Percentiles rank a stretch among this genome's conserved stretches.
Conservation (phyloP, 2,113 vertebrate genomes). For the Miniopterus natalensis region DNA sequence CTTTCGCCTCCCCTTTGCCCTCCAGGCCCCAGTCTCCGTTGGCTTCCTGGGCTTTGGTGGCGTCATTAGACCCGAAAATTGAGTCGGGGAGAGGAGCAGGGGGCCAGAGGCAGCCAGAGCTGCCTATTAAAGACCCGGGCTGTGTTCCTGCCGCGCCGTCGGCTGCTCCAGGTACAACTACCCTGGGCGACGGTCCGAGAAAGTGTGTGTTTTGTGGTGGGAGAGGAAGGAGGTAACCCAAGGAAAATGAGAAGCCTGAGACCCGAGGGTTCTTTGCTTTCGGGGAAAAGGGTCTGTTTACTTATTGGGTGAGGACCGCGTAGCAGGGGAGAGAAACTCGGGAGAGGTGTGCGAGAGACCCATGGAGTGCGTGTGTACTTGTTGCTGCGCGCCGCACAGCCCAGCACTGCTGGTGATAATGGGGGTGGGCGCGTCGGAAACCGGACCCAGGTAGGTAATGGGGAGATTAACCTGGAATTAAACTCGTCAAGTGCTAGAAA, state of each 20-base stretch:
- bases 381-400: neutral
- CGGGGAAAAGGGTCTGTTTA: conserved; percentile 75
- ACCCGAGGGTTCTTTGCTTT: conserved; percentile 55
- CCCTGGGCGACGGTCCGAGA: neutral
- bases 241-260: conserved; percentile 61
- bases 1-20: neutral
- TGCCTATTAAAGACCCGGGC: neutral
- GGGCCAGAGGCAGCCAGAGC: neutral
- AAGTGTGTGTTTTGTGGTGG: conserved; percentile 61
- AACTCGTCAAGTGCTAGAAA: conserved; percentile 72
- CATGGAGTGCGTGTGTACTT: neutral
- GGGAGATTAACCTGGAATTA: conserved; percentile 82
- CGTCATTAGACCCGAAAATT: neutral
- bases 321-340: conserved; percentile 25
- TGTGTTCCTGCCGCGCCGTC: neutral
- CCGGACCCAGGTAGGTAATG: conserved; percentile 71
- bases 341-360: conserved; percentile 32
- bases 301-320: conserved; percentile 56
- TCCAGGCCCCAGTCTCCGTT: neutral
- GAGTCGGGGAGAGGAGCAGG: neutral
- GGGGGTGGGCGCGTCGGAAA: neutral
- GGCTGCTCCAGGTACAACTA: conserved; percentile 35
- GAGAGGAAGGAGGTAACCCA: conserved; percentile 39
- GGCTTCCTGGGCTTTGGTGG: neutral
- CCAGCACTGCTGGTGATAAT: neutral